Evolutionary conservation across 2,113 vertebrate species (phyloP).

Genomic region (Amphilophus citrinellus): DNA sequence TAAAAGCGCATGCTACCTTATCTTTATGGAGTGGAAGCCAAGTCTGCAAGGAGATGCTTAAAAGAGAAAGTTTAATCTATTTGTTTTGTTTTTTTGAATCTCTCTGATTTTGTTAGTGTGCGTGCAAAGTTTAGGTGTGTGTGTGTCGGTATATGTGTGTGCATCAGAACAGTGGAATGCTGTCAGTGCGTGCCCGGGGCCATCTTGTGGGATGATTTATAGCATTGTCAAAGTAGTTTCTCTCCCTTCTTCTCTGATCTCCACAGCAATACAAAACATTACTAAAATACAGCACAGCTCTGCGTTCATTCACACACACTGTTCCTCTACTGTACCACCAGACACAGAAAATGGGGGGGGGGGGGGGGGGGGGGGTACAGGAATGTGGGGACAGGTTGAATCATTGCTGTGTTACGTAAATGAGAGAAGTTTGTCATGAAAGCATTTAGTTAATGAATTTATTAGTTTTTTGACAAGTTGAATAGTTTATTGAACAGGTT

Average conservation of each 20-base stretch:
- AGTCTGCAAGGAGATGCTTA: background rate
- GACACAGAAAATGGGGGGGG: background rate
- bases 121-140: background rate
- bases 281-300: conserved; percentile 17
- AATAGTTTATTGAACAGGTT: background rate
- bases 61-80: background rate
- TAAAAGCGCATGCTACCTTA: background rate
- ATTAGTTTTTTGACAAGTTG: background rate
- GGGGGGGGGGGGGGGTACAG: background rate
- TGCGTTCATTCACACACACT: conserved; percentile 41
- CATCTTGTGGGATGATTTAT: conserved; percentile 64
- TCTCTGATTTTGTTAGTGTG: conserved; percentile 10
- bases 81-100: background rate
- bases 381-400: background rate
- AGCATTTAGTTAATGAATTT: background rate
- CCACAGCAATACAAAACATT: conserved; percentile 10
- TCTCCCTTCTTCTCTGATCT: conserved; percentile 51
- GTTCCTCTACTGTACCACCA: conserved; percentile 27
- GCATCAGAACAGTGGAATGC: conserved; percentile 69
- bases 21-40: background rate
- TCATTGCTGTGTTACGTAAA: background rate
- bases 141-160: conserved; percentile 7
- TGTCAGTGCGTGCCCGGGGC: conserved; percentile 52
- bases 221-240: conserved; percentile 48
- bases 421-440: background rate